These are phyloP conservation scores for Caiman crocodilus DNA, from an alignment of 2,797 vertebrate species.

Conservation along the genomic window DNA sequence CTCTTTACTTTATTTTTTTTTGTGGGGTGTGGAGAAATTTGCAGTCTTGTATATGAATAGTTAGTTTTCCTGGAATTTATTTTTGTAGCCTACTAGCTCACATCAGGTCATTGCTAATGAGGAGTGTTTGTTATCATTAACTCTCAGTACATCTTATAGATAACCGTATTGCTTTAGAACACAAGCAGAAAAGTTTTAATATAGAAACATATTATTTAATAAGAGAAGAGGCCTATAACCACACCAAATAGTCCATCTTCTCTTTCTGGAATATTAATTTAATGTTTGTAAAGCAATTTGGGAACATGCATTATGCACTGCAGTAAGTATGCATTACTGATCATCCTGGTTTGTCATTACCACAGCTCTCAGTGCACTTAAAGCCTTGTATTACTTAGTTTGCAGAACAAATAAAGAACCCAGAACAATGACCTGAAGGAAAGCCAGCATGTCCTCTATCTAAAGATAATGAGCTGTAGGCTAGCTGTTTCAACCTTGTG, in stretches of 20 bases:
- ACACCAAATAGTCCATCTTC: constrained; percentile 34
- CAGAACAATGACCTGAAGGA: neutral
- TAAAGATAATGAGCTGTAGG: neutral
- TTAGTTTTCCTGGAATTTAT: no score
- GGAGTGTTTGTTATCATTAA: constrained; percentile 26
- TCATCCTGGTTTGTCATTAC: neutral
- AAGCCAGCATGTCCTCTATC: neutral
- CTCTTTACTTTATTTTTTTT: no score
- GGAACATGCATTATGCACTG: neutral
- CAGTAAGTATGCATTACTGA: neutral
- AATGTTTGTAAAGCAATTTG: neutral
- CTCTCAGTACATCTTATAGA: constrained; percentile 41
- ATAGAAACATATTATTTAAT: constrained; percentile 55
- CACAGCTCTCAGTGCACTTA: neutral
- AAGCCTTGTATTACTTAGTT: neutral
- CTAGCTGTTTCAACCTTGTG: fast-evolving
- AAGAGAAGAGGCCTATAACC: constrained; percentile 41
- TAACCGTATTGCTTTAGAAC: constrained; percentile 51
- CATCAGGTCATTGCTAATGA: constrained; percentile 46
- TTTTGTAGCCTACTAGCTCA: neutral
- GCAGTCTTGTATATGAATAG: no score
- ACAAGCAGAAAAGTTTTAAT: constrained; percentile 57
- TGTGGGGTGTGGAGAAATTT: no score
- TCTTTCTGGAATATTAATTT: constrained; percentile 8
- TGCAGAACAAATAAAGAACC: no score